These are phyloP conservation scores for Trialeurodes vaporariorum DNA, from an alignment of 1,140 invertebrate genomes.

Conservation along the genomic window DNA sequence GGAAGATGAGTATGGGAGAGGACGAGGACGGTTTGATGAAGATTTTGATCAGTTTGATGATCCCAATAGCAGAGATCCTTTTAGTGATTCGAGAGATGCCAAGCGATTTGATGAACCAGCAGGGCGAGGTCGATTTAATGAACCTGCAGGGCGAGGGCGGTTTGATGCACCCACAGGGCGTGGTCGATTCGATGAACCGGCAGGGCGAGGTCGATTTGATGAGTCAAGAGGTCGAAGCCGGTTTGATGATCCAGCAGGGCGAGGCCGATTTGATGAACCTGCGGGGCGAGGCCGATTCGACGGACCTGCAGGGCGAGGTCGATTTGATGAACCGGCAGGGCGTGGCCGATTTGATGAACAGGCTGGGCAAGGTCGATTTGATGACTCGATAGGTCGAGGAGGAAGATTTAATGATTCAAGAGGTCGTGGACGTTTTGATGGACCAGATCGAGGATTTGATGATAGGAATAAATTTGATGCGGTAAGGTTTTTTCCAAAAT, in stretches of 20 bases:
- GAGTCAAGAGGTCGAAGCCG: background rate
- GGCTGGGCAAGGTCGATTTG: background rate
- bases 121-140: background rate
- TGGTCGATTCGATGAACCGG: constrained; percentile 8
- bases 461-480: background rate
- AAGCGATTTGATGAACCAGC: constrained; percentile 14
- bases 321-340: constrained; percentile 12
- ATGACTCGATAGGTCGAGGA: background rate
- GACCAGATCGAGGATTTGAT: background rate
- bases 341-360: constrained; percentile 2
- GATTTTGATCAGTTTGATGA: background rate
- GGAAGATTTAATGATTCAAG: constrained; percentile 10
- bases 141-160: background rate
- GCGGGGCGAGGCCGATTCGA: constrained; percentile 5
- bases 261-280: constrained; percentile 4
- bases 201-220: background rate
- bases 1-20: too few relatives aligned
- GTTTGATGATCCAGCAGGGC: background rate
- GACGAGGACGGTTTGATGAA: background rate
- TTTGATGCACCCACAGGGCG: constrained; percentile 3
- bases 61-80: constrained; percentile 3
- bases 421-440: constrained; percentile 9
- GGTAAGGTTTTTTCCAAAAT: too few relatives aligned
- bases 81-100: constrained; percentile 2
- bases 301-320: background rate